Conservation (phyloP, 2,113 vertebrate genomes). For the Penelope pileata region DNA sequence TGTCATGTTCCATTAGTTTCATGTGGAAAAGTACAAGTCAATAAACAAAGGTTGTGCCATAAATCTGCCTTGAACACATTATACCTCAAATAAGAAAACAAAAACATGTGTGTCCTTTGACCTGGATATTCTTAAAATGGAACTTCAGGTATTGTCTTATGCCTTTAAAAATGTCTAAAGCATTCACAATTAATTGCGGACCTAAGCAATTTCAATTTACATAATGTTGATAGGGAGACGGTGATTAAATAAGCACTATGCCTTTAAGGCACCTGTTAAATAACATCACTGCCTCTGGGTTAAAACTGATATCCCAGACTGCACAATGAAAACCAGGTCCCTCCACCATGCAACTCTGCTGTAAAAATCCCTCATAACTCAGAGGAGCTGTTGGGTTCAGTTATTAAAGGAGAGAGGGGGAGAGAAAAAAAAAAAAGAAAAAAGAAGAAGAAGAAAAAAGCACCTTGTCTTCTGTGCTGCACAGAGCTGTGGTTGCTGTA, state of each 20-base stretch:
- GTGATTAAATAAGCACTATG: constrained; percentile 70
- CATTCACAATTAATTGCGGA: constrained; percentile 75
- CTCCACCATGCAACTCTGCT: constrained; percentile 9
- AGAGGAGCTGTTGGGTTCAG: constrained; percentile 30
- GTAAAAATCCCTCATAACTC: constrained; percentile 64
- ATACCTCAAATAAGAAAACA: constrained; percentile 84
- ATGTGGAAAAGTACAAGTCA: constrained; percentile 84
- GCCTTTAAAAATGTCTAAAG: constrained; percentile 72
- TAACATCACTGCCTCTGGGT: constrained; percentile 64
- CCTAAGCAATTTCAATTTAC: constrained; percentile 75
- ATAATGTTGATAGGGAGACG: constrained; percentile 67
- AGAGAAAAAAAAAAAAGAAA: neutral
- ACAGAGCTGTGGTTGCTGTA: neutral
- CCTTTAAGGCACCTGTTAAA: constrained; percentile 77
- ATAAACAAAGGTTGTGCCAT: constrained; percentile 86
- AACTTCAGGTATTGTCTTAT: constrained; percentile 77
- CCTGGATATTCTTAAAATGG: constrained; percentile 77
- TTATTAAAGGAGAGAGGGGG: constrained; percentile 45
- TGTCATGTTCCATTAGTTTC: constrained; percentile 86
- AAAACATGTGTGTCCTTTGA: constrained; percentile 87
- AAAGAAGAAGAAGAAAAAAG: neutral
- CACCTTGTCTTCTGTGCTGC: neutral
- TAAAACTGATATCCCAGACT: constrained; percentile 51
- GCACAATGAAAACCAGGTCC: constrained; percentile 50
- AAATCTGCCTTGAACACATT: constrained; percentile 88